Conservation (phyloP, 1,140 invertebrate species). For the Episyrphus balteatus region DNA sequence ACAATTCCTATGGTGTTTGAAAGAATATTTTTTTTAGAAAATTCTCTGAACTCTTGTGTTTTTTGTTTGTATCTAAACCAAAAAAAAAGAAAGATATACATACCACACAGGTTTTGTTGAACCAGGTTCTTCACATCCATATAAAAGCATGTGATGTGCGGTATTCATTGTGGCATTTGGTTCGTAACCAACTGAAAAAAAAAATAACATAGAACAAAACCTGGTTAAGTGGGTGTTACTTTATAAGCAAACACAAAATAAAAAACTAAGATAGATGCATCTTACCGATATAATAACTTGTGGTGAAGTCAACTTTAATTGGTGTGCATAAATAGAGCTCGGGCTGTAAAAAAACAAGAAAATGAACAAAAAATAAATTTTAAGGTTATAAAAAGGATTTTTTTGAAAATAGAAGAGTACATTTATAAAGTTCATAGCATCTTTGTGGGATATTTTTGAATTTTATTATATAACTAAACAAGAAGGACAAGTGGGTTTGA, state of each 20-base stretch:
- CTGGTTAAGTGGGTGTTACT: not conserved
- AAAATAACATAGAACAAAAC: conserved; percentile 3
- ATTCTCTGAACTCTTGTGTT: no score
- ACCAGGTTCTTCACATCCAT: conserved; percentile 82
- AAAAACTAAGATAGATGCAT: conserved; percentile 5
- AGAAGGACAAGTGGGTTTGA: no score
- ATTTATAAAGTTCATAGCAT: not conserved
- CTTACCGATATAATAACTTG: conserved; percentile 66
- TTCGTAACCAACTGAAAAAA: conserved; percentile 72
- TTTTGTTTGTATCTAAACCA: no score
- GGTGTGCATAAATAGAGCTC: conserved; percentile 80
- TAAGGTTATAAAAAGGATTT: conserved; percentile 3
- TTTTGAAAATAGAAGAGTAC: conserved; percentile 3
- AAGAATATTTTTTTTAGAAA: conserved; percentile 3
- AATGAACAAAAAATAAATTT: conserved; percentile 1
- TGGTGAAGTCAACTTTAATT: conserved; percentile 56
- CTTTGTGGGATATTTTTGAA: no score
- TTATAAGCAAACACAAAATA: conserved; percentile 3
- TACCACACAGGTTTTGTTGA: conserved; percentile 68
- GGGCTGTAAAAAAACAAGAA: conserved; percentile 47
- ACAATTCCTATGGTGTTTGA: conserved; percentile 68
- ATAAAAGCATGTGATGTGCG: conserved; percentile 93
- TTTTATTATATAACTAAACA: no score
- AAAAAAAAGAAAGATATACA: conserved; percentile 18
- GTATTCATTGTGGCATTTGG: conserved; percentile 84